Evolutionary conservation across 2,888 invertebrate genomes (phyloP).

Genomic region (Pomacea canaliculata): DNA sequence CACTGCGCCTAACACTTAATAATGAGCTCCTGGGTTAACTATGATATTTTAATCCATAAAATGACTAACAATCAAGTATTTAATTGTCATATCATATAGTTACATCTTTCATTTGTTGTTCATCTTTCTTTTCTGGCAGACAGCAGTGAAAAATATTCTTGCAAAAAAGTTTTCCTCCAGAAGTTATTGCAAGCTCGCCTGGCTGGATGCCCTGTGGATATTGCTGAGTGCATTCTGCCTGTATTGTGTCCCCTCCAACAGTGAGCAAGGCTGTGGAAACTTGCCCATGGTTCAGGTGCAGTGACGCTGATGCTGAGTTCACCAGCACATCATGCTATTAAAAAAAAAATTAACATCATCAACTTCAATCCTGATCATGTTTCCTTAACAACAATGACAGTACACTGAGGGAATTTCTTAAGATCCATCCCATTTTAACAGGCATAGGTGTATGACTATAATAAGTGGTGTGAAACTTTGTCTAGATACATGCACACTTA

Average conservation of each 20-base stretch:
- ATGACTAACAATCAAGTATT: no score
- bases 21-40: no score
- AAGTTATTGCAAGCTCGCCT: constrained; percentile 47
- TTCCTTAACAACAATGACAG: not conserved
- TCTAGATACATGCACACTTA: no score
- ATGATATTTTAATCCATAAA: no score
- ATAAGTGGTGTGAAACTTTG: no score
- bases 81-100: not conserved
- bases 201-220: constrained; percentile 41
- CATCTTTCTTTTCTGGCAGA: constrained; percentile 21
- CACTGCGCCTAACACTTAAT: no score
- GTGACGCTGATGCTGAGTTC: constrained; percentile 47
- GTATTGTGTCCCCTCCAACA: constrained; percentile 42
- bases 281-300: constrained; percentile 46
- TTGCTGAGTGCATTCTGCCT: constrained; percentile 39
- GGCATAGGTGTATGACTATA: no score
- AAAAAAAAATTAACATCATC: not conserved
- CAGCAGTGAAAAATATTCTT: constrained; percentile 18
- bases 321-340: constrained; percentile 58
- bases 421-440: no score
- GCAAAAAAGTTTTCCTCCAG: constrained; percentile 35
- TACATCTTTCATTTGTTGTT: constrained; percentile 2
- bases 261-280: constrained; percentile 46
- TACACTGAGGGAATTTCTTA: no score
- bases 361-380: not conserved